These are phyloP conservation scores for Philaethria dido DNA, from an alignment of 2,888 invertebrate species.

Conservation along the genomic window DNA sequence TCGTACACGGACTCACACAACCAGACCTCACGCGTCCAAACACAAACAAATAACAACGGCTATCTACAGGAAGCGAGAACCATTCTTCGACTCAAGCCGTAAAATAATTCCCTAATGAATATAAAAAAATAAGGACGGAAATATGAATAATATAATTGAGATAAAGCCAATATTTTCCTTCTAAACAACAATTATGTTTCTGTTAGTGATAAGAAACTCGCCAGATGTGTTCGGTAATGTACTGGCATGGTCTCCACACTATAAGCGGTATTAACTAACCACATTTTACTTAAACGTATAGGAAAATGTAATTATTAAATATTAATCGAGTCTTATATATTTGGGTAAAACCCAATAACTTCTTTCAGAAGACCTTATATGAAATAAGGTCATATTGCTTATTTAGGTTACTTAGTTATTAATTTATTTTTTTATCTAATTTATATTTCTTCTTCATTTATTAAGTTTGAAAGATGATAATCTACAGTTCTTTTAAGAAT, in stretches of 20 bases:
- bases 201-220: slow-evolving; percentile 68
- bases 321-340: neutral
- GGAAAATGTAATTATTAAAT: slow-evolving; percentile 7
- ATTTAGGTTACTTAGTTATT: no score
- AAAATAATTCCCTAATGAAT: slow-evolving; percentile 55
- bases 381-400: neutral
- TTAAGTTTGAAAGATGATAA: no score
- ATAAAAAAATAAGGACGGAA: slow-evolving; percentile 70
- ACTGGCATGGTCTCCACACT: slow-evolving; percentile 43
- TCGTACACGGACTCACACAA: neutral
- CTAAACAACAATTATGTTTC: slow-evolving; percentile 68
- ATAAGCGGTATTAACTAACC: slow-evolving; percentile 41
- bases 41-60: slow-evolving; percentile 30
- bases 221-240: slow-evolving; percentile 67
- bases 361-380: neutral
- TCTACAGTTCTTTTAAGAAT: no score
- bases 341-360: neutral
- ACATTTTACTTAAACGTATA: slow-evolving; percentile 5
- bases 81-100: slow-evolving; percentile 51
- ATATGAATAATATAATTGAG: slow-evolving; percentile 62
- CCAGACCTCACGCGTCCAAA: slow-evolving; percentile 35
- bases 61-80: slow-evolving; percentile 53
- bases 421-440: no score
- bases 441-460: no score
- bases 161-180: slow-evolving; percentile 74